A percentile compares a stretch with the other conserved stretches of the same genome.
These are phyloP conservation scores for Acropternis orthonyx DNA, from an alignment of 2,797 vertebrate species.

Conservation along the genomic window DNA sequence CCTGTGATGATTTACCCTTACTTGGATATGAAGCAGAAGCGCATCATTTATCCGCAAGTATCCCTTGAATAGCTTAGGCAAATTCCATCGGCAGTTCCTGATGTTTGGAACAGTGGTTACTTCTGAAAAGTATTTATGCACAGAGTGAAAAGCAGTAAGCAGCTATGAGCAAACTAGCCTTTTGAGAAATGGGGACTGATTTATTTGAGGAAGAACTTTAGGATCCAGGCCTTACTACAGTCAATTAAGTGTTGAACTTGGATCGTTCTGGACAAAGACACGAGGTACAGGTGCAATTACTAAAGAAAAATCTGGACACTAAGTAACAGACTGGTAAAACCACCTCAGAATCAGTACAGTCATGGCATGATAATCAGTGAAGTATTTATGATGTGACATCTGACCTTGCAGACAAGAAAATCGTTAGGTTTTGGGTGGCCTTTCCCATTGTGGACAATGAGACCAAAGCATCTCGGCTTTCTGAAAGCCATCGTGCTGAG, in stretches of 20 bases:
- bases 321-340: neutral
- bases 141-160: neutral
- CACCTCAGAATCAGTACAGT: neutral
- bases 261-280: neutral
- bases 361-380: neutral
- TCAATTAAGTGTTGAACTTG: neutral
- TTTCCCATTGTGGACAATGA: neutral
- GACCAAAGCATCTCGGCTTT: neutral
- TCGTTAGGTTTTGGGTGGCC: neutral
- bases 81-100: neutral
- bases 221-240: neutral
- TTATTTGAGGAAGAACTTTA: neutral
- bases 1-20: slow-evolving; percentile 17
- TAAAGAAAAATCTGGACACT: neutral
- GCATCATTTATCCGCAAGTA: neutral
- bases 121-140: neutral
- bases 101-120: neutral
- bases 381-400: neutral
- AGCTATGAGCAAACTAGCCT: neutral
- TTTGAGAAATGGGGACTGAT: neutral
- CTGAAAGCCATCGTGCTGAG: neutral
- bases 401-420: neutral
- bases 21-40: slow-evolving; percentile 26
- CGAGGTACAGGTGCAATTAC: neutral
- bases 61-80: neutral